Evolutionary conservation across 2,113 vertebrate genomes (phyloP).

Genomic region (Bujurquina vittata): DNA sequence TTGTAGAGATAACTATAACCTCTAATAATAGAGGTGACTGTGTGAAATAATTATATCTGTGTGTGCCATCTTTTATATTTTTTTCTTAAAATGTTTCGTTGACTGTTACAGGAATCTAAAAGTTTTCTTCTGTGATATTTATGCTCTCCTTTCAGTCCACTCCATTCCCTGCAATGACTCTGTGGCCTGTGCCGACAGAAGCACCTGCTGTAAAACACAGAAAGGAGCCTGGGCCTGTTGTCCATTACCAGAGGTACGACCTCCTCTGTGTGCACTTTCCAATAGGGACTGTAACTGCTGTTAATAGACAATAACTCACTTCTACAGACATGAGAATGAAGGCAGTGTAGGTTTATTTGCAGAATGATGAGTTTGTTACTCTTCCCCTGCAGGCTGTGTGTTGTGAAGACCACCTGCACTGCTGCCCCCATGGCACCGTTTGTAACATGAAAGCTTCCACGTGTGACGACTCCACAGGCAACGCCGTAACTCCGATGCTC

Average conservation of each 20-base stretch:
- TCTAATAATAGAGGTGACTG: too few relatives aligned
- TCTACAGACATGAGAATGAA: too few relatives aligned
- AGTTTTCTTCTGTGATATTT: not conserved
- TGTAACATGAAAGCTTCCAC: conserved; percentile 69
- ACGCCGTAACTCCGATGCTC: conserved; percentile 52
- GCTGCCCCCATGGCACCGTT: conserved; percentile 73
- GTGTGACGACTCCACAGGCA: conserved; percentile 54
- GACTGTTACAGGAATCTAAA: not conserved
- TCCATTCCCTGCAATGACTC: conserved; percentile 73
- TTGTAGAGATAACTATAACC: too few relatives aligned
- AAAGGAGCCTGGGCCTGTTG: conserved; percentile 79
- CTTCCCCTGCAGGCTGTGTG: conserved; percentile 74
- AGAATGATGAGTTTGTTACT: not conserved
- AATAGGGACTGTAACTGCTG: not conserved
- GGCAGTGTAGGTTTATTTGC: not conserved
- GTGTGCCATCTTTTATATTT: too few relatives aligned
- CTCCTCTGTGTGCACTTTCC: rapidly evolving
- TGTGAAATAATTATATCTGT: too few relatives aligned
- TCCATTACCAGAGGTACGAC: conserved; percentile 68
- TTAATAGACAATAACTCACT: too few relatives aligned
- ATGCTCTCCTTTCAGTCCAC: conserved; percentile 15
- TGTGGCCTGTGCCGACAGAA: conserved; percentile 77
- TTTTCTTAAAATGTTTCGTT: not conserved
- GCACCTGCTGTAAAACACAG: conserved; percentile 82
- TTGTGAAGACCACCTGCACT: conserved; percentile 79